A percentile compares a stretch with the other conserved stretches of the same genome.
Evolutionary conservation across 2,888 invertebrate species (phyloP).

Genomic region (Lasioglossum zephyrum): DNA sequence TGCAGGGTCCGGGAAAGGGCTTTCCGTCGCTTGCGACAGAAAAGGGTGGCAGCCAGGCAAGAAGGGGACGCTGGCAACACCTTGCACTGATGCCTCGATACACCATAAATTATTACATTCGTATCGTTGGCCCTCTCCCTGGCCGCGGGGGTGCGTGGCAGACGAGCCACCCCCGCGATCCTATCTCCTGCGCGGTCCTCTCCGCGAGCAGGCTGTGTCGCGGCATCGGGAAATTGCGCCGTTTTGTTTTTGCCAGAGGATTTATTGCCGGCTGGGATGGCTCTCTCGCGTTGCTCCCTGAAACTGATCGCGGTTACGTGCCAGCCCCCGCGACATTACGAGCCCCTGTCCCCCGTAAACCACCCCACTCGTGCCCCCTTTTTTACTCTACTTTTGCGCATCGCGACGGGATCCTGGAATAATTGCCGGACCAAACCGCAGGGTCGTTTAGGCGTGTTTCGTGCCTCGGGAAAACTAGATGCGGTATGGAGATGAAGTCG

Average conservation of each 20-base stretch:
- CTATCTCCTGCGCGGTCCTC: conserved; percentile 20
- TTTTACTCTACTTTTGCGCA: conserved; percentile 18
- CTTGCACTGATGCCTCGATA: conserved; percentile 79
- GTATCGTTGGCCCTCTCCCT: conserved; percentile 62
- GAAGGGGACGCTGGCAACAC: conserved; percentile 74
- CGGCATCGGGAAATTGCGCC: conserved; percentile 43
- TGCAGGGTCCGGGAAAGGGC: conserved; percentile 9
- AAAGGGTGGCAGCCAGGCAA: conserved; percentile 54
- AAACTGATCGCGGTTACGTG: conserved; percentile 72
- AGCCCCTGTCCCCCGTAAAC: conserved; percentile 7
- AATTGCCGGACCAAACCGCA: conserved; percentile 47
- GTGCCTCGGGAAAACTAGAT: not conserved
- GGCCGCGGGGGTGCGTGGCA: conserved; percentile 7
- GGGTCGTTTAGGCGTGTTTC: not conserved
- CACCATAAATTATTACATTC: conserved; percentile 80
- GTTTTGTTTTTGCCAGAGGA: conserved; percentile 74
- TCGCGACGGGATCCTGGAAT: conserved; percentile 17
- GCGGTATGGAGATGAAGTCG: not conserved
- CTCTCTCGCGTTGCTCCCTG: conserved; percentile 48
- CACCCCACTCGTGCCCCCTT: conserved; percentile 17
- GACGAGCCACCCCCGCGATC: conserved; percentile 24
- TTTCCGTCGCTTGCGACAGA: conserved; percentile 15
- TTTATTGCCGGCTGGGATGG: conserved; percentile 71
- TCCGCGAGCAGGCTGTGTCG: conserved; percentile 37
- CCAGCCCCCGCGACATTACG: conserved; percentile 39